Percentiles rank a stretch among this genome's conserved stretches.
phyloP scores from a whole-genome alignment of 1,140 invertebrate species.

The Lepidurus couesii region DNA sequence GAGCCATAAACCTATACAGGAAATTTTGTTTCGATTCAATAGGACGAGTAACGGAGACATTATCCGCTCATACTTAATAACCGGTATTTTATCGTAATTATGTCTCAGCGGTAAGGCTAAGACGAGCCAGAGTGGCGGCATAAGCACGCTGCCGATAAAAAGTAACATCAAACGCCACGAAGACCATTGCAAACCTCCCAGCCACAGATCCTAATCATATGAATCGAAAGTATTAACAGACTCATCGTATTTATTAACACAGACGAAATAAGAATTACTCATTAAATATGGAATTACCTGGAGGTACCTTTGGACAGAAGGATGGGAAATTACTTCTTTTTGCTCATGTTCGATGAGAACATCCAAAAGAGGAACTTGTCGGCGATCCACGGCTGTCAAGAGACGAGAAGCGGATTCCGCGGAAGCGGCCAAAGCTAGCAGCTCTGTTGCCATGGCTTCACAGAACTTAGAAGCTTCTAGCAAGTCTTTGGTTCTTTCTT shows the following conservation, averaged over 20 bases:
- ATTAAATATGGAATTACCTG: constrained; percentile 55
- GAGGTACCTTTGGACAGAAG: constrained; percentile 79
- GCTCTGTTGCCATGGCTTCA: constrained; percentile 93
- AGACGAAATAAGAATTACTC: background rate
- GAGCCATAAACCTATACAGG: constrained; percentile 82
- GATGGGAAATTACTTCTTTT: constrained; percentile 90
- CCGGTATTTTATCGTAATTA: constrained; percentile 88
- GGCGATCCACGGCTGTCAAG: constrained; percentile 80
- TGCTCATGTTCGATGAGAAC: constrained; percentile 98
- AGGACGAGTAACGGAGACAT: background rate
- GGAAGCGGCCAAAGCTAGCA: constrained; percentile 86
- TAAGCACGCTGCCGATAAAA: constrained; percentile 83
- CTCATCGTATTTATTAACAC: background rate
- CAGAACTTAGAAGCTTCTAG: constrained; percentile 91
- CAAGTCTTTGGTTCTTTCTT: constrained; percentile 94
- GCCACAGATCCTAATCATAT: constrained; percentile 85
- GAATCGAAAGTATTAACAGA: constrained; percentile 45
- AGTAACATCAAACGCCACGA: constrained; percentile 89
- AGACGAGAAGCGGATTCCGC: constrained; percentile 87
- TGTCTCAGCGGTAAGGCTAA: constrained; percentile 93
- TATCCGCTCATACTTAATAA: constrained; percentile 59
- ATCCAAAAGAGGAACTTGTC: constrained; percentile 91
- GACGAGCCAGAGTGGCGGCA: constrained; percentile 91
- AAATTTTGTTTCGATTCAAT: background rate
- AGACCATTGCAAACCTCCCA: constrained; percentile 90